These are phyloP conservation scores for Chloroclysta siterata DNA, from an alignment of 2,888 invertebrate species.

Conservation along the genomic window DNA sequence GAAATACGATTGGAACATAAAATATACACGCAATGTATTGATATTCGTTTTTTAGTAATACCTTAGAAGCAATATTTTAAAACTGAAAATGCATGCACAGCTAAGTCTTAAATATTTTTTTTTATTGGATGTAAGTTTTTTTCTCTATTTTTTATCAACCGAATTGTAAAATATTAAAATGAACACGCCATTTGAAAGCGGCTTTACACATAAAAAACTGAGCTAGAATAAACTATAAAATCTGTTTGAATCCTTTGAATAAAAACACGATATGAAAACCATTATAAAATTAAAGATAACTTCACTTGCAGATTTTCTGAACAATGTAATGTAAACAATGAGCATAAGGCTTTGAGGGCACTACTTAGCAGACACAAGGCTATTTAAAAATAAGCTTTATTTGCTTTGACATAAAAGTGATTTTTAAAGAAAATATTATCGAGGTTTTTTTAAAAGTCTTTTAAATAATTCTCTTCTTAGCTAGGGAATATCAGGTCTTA, in stretches of 20 bases:
- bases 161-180: no score
- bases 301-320: slow-evolving; percentile 47
- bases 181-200: background rate
- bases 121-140: no score
- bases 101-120: no score
- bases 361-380: background rate
- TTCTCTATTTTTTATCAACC: no score
- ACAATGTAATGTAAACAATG: slow-evolving; percentile 42
- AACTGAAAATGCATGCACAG: no score
- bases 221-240: background rate
- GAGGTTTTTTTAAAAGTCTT: no score
- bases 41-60: no score
- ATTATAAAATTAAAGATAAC: slow-evolving; percentile 50
- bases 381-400: slow-evolving; percentile 10
- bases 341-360: slow-evolving; percentile 18
- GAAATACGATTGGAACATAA: no score
- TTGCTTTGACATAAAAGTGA: background rate
- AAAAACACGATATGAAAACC: slow-evolving; percentile 46
- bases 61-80: no score
- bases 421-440: background rate
- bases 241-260: slow-evolving; percentile 18
- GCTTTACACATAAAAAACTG: background rate
- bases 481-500: no score
- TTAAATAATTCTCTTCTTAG: no score
- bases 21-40: no score